phyloP scores from a whole-genome alignment of 2,888 invertebrate species.

The Brachyptera putata region DNA sequence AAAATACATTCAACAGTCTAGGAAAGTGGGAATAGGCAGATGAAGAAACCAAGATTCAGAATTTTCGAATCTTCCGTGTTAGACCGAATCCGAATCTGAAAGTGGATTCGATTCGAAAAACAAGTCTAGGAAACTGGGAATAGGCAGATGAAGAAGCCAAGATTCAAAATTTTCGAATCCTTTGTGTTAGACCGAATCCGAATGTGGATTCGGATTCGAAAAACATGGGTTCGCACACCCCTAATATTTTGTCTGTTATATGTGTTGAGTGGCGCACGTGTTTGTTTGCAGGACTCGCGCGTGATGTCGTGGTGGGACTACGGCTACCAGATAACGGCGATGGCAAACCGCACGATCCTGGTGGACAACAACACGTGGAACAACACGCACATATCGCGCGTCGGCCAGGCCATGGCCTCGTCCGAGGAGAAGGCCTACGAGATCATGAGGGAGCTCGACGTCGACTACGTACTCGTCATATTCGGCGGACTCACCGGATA shows the following conservation, averaged over 20 bases:
- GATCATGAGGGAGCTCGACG: slow-evolving; percentile 95
- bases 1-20: no score
- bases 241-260: slow-evolving; percentile 15
- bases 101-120: no score
- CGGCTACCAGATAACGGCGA: slow-evolving; percentile 97
- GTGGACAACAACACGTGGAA: slow-evolving; percentile 99
- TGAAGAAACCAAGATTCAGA: no score
- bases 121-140: no score
- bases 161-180: no score
- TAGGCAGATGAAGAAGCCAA: no score
- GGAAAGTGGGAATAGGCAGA: no score
- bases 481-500: slow-evolving; percentile 99
- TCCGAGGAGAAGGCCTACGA: slow-evolving; percentile 95
- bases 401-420: slow-evolving; percentile 98
- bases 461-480: slow-evolving; percentile 96
- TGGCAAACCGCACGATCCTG: slow-evolving; percentile 96
- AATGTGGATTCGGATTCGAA: no score
- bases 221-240: no score
- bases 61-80: no score
- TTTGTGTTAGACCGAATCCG: no score
- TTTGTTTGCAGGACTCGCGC: slow-evolving; percentile 69
- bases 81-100: no score
- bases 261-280: slow-evolving; percentile 15
- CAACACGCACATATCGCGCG: slow-evolving; percentile 96
- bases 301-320: slow-evolving; percentile 99